Evolutionary conservation across 1,140 invertebrate genomes (phyloP), one percentile per base, ranked within the genome.

Genomic region (Littorina saxatilis): DNA sequence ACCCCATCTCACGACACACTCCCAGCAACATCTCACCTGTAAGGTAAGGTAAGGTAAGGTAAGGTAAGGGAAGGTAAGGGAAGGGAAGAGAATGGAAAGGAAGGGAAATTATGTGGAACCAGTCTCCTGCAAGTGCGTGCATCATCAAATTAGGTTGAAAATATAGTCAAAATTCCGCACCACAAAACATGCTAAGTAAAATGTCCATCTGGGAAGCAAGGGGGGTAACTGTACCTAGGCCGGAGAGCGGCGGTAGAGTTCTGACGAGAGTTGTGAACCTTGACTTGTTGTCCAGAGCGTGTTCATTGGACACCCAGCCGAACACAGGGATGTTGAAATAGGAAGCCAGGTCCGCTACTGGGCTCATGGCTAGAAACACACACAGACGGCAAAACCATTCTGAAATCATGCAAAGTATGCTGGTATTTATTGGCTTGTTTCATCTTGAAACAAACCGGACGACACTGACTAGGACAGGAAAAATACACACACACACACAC

Each of bases 271-370:
- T 90, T 35, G 89, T 86, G 76, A 88, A 88, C 50, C 83, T 87
- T 23, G 83, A 80, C 50, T 87, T 88, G 82, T 91, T 85, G 39
- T 87, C 83, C 68, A 90, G 85, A 20, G 85, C 83, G 20, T 86
- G 80, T 32, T 87, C 82, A 32, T 87, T 85, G 9, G 90, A 88
- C 2, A 90, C 85, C 91, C 91, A 91, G 52, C 91, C 87, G 74
- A 91, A 88, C 15, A 91, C 78, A 13, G 91, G 91, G 47, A 88
- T 79, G 61, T 90, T 86, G 85, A 87, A 86, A 66, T 85, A 87
- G 0, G 90, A 87, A 0, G 87, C 90, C 47, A 91, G 70, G 43
- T 91, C 86, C 3, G 87, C 90, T 35, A 91, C 90, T 11, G 85
- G 85, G 17, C 70, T 40, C 87, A 91, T 90, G 17, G 88, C 91